Conservation (phyloP, 2,888 invertebrate species). For the Meloe dianella region DNA sequence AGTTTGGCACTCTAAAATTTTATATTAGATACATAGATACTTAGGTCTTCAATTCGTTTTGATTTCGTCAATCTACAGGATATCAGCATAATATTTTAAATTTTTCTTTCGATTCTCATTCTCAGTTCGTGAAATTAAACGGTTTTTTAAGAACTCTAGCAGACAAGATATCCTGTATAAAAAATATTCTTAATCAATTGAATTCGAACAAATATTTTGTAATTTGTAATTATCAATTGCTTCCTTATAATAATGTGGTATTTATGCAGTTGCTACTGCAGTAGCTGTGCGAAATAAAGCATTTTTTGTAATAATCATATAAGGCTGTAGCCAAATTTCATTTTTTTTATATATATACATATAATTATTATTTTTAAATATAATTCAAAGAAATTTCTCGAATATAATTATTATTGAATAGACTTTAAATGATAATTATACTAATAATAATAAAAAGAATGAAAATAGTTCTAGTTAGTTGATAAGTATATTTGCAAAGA, state of each 20-base stretch:
- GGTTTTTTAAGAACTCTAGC: background rate
- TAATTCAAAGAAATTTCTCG: slow-evolving; percentile 39
- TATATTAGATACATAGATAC: slow-evolving; percentile 41
- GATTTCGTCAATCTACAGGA: background rate
- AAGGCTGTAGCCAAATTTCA: slow-evolving; percentile 53
- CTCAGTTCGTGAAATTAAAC: background rate
- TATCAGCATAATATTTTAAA: background rate
- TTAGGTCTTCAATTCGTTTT: slow-evolving; percentile 20
- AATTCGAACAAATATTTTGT: slow-evolving; percentile 26
- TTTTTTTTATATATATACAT: background rate
- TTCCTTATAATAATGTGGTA: slow-evolving; percentile 51
- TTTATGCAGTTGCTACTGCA: slow-evolving; percentile 39
- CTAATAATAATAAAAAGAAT: slow-evolving; percentile 42
- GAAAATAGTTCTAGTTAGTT: slow-evolving; percentile 53
- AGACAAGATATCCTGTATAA: slow-evolving; percentile 19
- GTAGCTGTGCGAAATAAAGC: slow-evolving; percentile 46
- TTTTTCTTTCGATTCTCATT: background rate
- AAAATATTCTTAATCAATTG: too few relatives aligned
- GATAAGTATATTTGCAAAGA: slow-evolving; percentile 51
- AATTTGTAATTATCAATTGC: slow-evolving; percentile 46
- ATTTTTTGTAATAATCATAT: slow-evolving; percentile 46
- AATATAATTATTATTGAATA: slow-evolving; percentile 39
- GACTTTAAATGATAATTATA: slow-evolving; percentile 31
- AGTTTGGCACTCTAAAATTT: slow-evolving; percentile 50
- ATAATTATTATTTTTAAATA: slow-evolving; percentile 44